phyloP scores from a whole-genome alignment of 35 echinoderm and acorn worm genomes.

The Apostichopus japonicus region DNA sequence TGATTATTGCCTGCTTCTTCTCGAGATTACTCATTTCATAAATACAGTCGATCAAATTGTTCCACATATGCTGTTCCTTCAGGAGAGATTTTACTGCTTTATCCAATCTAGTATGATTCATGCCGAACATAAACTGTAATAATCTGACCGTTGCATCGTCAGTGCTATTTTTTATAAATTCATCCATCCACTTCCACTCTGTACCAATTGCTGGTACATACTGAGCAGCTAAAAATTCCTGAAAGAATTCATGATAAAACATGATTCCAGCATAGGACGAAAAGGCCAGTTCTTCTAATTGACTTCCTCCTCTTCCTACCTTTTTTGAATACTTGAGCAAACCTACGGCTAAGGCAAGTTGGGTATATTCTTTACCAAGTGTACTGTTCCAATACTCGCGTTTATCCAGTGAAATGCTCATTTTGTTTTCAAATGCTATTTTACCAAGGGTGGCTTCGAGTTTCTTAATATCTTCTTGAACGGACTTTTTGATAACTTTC shows the following conservation, averaged over 20 bases:
- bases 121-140: conserved; percentile 31
- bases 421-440: conserved; percentile 9
- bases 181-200: not conserved
- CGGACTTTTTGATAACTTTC: too few relatives aligned
- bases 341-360: not conserved
- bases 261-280: conserved; percentile 1
- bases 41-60: conserved; percentile 37
- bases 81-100: not conserved
- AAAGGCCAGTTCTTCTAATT: conserved; percentile 2
- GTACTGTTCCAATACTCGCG: not conserved
- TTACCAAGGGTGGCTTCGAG: not conserved
- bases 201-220: not conserved
- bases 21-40: not conserved
- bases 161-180: not conserved
- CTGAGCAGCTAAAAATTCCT: conserved; percentile 13
- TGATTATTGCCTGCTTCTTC: not conserved
- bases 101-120: not conserved
- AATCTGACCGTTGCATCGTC: conserved; percentile 2
- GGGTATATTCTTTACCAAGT: not conserved
- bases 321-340: not conserved
- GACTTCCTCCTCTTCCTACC: not conserved
- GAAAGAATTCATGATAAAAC: conserved; percentile 38
- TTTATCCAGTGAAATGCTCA: not conserved
- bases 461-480: too few relatives aligned
- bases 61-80: conserved; percentile 23